A percentile compares a stretch with the other conserved stretches of the same genome.
Evolutionary conservation across 2,797 vertebrate genomes (phyloP).

Genomic region (Schizopygopsis malacanthus): DNA sequence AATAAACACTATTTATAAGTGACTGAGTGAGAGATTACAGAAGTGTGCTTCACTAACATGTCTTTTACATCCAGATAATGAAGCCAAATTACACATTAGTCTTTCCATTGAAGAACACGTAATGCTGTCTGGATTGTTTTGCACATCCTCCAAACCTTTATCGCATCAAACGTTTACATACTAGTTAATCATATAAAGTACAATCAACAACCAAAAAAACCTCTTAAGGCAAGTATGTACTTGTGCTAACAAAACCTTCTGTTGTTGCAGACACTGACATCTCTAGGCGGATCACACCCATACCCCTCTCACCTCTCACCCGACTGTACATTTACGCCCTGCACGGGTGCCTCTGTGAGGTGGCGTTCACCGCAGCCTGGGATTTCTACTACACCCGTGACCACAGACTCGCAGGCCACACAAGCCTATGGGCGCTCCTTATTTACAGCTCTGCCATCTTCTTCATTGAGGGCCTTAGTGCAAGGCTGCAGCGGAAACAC

Average conservation of each 20-base stretch:
- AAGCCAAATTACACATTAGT: neutral
- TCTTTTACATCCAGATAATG: neutral
- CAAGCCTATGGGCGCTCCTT: constrained; percentile 81
- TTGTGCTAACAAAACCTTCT: constrained; percentile 45
- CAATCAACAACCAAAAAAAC: constrained; percentile 14
- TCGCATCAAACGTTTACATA: neutral
- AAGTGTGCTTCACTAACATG: neutral
- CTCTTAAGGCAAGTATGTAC: neutral
- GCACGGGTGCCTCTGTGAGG: constrained; percentile 82
- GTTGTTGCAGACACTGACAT: constrained; percentile 52
- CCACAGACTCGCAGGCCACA: constrained; percentile 75
- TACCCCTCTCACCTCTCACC: constrained; percentile 61
- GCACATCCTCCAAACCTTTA: neutral
- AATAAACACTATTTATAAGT: neutral
- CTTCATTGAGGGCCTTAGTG: constrained; percentile 74
- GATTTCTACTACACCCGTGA: constrained; percentile 73
- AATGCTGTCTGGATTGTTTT: neutral
- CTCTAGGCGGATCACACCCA: neutral
- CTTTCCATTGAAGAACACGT: neutral
- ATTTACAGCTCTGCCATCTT: constrained; percentile 79
- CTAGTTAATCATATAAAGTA: constrained; percentile 38
- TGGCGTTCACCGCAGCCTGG: constrained; percentile 78
- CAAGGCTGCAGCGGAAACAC: constrained; percentile 62
- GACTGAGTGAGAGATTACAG: neutral
- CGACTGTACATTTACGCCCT: constrained; percentile 82